Evolutionary conservation across 2,888 invertebrate species (phyloP).

Genomic region (Brenthis ino): DNA sequence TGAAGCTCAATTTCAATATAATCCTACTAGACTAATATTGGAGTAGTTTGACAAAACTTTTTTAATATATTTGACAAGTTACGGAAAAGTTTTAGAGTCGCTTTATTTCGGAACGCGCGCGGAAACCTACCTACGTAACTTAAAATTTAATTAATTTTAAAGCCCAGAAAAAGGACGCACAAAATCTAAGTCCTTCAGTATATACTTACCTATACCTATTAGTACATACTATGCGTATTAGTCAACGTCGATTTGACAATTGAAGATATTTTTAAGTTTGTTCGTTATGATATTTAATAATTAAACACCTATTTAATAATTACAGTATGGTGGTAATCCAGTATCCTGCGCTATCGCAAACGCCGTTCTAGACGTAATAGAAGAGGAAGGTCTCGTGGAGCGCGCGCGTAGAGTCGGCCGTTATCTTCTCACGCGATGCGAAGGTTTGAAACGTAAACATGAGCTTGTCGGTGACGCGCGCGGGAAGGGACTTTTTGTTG

Average conservation of each 20-base stretch:
- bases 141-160: conserved; percentile 14
- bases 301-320: conserved; percentile 13
- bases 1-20: conserved; percentile 43
- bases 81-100: conserved; percentile 1
- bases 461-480: conserved; percentile 93
- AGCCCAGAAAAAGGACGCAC: neutral
- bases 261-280: neutral
- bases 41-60: conserved; percentile 2
- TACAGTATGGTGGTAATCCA: conserved; percentile 98
- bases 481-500: conserved; percentile 96
- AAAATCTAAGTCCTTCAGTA: too few relatives aligned
- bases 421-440: conserved; percentile 86
- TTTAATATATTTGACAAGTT: conserved; percentile 11
- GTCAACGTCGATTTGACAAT: too few relatives aligned
- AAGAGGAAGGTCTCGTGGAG: conserved; percentile 91
- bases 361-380: conserved; percentile 96
- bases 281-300: neutral
- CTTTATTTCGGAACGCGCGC: neutral
- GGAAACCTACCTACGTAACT: neutral
- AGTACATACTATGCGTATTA: too few relatives aligned
- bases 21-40: conserved; percentile 28
- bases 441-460: conserved; percentile 87
- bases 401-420: conserved; percentile 92
- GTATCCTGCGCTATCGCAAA: conserved; percentile 98
- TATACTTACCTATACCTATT: too few relatives aligned